These are phyloP conservation scores for Eretmochelys imbricata DNA, from an alignment of 2,113 vertebrate species.

Conservation along the genomic window DNA sequence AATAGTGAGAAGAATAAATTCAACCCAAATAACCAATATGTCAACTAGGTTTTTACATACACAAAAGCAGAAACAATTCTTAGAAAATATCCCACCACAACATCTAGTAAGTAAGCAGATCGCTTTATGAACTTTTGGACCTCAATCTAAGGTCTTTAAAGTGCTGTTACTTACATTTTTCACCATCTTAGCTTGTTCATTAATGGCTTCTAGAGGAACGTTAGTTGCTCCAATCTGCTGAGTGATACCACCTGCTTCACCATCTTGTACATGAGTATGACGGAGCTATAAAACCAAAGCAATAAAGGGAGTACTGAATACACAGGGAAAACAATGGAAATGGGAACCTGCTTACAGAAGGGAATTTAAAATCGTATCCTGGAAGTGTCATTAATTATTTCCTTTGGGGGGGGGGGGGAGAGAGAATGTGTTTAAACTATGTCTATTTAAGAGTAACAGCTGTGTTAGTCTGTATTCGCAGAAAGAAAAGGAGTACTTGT, in stretches of 20 bases:
- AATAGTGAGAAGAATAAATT: accelerated
- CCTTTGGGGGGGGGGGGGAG: neutral
- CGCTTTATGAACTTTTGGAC: neutral
- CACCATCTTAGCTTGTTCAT: constrained; percentile 96
- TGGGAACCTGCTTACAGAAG: neutral
- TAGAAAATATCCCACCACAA: neutral
- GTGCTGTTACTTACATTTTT: constrained; percentile 87
- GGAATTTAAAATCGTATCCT: neutral
- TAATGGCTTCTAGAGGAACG: constrained; percentile 93
- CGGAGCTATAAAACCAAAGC: constrained; percentile 82
- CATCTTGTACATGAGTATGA: constrained; percentile 94
- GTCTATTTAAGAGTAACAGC: neutral
- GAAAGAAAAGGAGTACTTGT: too few species aligned
- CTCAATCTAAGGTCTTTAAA: neutral
- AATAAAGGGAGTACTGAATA: neutral
- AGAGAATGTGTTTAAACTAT: too few species aligned
- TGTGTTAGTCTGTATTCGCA: too few species aligned
- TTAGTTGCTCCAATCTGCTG: constrained; percentile 99
- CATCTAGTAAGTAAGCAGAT: neutral
- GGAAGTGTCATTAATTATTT: neutral
- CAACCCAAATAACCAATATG: neutral
- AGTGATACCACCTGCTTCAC: constrained; percentile 97
- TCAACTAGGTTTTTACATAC: neutral
- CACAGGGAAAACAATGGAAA: neutral
- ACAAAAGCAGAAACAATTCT: accelerated